phyloP scores from a whole-genome alignment of 2,113 vertebrate genomes.

The Turnix velox region DNA sequence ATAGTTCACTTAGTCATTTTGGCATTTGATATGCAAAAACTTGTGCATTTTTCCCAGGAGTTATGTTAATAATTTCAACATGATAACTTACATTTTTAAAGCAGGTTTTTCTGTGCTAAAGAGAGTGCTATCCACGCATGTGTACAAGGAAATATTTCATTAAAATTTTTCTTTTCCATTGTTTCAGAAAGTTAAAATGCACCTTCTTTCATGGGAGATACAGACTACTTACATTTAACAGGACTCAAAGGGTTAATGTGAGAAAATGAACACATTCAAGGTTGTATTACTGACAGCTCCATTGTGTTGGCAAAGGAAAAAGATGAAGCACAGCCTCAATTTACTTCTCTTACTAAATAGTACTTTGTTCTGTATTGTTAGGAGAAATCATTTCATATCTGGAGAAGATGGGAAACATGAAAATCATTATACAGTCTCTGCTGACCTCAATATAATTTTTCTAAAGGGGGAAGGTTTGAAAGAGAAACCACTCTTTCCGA shows the following conservation, averaged over 20 bases:
- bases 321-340: constrained; percentile 2
- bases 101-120: neutral
- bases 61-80: constrained; percentile 36
- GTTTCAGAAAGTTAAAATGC: constrained; percentile 10
- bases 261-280: neutral
- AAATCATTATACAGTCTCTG: neutral
- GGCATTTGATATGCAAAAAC: constrained; percentile 24
- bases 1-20: constrained; percentile 36
- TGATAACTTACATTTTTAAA: constrained; percentile 24
- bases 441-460: neutral
- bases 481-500: neutral
- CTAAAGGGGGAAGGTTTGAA: neutral
- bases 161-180: neutral
- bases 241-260: neutral
- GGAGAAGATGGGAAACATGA: neutral
- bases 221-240: neutral
- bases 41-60: constrained; percentile 32
- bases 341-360: neutral
- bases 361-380: neutral
- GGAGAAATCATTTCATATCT: neutral
- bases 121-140: neutral
- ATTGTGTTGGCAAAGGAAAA: neutral
- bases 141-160: constrained; percentile 4
- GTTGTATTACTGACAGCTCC: neutral
- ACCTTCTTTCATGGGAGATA: neutral